Evolutionary conservation across 2,113 vertebrate species (phyloP).

Genomic region (Mungos mungo): DNA sequence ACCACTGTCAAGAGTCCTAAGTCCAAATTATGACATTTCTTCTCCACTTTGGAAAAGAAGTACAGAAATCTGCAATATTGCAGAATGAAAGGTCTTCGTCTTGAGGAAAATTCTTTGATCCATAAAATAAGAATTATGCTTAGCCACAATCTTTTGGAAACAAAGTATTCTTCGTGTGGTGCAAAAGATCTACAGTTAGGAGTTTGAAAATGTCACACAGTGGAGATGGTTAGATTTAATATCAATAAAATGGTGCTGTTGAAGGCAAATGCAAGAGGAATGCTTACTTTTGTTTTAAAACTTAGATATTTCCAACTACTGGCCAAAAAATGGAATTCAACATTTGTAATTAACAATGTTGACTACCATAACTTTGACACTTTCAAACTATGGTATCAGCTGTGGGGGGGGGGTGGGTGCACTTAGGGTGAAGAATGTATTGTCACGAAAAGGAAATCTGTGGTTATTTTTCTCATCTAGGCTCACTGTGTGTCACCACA

Average conservation of each 20-base stretch:
- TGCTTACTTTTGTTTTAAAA: constrained; percentile 11
- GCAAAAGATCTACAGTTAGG: constrained; percentile 47
- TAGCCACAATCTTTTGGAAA: constrained; percentile 60
- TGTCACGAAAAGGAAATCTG: neutral
- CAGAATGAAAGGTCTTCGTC: constrained; percentile 74
- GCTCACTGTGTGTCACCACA: neutral
- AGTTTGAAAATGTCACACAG: constrained; percentile 78
- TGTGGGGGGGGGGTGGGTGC: neutral
- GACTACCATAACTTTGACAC: neutral
- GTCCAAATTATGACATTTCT: neutral
- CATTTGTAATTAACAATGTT: neutral
- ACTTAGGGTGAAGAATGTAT: neutral
- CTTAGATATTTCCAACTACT: neutral
- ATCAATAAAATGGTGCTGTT: neutral
- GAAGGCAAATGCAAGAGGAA: constrained; percentile 23
- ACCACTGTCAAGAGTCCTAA: constrained; percentile 8
- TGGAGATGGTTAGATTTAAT: constrained; percentile 64
- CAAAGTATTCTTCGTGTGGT: constrained; percentile 33
- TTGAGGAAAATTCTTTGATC: constrained; percentile 80
- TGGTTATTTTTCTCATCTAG: neutral
- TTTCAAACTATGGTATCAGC: neutral
- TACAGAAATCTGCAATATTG: constrained; percentile 67
- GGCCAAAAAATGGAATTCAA: neutral
- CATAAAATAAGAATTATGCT: constrained; percentile 75
- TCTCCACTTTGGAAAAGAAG: neutral